phyloP scores from a whole-genome alignment of 1,140 invertebrate genomes.

The Proctacanthus coquilletti region DNA sequence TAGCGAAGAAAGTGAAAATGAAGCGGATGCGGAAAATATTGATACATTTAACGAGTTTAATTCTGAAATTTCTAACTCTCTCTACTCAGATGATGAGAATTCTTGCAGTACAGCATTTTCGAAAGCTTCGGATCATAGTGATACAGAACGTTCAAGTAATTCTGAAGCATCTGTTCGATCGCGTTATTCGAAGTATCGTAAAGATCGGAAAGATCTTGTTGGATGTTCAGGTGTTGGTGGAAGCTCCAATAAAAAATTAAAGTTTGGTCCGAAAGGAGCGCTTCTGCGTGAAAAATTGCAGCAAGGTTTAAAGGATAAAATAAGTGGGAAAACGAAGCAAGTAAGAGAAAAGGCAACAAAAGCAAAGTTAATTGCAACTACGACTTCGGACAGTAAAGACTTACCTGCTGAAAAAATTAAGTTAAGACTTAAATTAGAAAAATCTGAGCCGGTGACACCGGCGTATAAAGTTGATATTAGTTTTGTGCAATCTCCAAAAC shows the following conservation, averaged over 20 bases:
- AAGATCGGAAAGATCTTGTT: conserved; percentile 35
- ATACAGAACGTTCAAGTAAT: conserved; percentile 28
- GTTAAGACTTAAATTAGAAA: conserved; percentile 65
- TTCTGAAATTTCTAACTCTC: conserved; percentile 38
- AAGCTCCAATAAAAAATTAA: conserved; percentile 18
- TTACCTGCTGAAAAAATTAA: conserved; percentile 62
- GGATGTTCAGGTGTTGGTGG: too few relatives aligned
- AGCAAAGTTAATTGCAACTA: conserved; percentile 21
- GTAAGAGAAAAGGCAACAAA: conserved; percentile 28
- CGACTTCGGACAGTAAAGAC: conserved; percentile 22
- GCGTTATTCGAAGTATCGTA: conserved; percentile 13
- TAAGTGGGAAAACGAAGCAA: conserved; percentile 25
- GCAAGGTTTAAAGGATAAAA: conserved; percentile 30
- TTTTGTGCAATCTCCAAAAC: conserved; percentile 37
- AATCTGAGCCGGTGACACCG: conserved; percentile 56
- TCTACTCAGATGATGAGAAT: conserved; percentile 42
- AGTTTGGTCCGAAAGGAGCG: conserved; percentile 17
- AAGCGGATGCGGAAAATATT: conserved; percentile 18
- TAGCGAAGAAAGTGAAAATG: conserved; percentile 41
- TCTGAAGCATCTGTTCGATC: conserved; percentile 25
- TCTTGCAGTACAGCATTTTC: conserved; percentile 22
- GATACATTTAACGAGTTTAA: conserved; percentile 28
- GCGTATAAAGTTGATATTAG: conserved; percentile 69
- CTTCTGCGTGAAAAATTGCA: conserved; percentile 25
- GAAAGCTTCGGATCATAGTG: conserved; percentile 38